Evolutionary conservation across 2,113 vertebrate genomes (phyloP).

Genomic region (Caranx melampygus): DNA sequence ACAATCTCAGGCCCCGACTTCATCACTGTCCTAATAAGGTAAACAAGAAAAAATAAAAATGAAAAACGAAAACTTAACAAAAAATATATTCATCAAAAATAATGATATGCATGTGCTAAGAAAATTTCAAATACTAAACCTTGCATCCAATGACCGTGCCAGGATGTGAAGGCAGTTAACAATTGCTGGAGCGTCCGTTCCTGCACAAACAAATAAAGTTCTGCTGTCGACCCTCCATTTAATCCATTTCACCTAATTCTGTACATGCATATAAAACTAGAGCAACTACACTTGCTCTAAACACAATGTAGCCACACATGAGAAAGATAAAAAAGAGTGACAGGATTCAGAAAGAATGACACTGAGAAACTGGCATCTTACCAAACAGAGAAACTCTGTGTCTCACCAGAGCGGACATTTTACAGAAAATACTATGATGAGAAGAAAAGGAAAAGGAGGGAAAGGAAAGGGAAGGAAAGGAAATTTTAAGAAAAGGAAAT

Average conservation of each 20-base stretch:
- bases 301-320: neutral
- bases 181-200: conserved; percentile 90
- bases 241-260: neutral
- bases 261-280: neutral
- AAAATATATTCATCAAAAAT: neutral
- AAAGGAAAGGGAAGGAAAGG: conserved; percentile 8
- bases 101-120: neutral
- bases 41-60: neutral
- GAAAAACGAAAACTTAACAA: neutral
- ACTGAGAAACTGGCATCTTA: conserved; percentile 78
- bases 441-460: conserved; percentile 27
- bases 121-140: conserved; percentile 74
- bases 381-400: conserved; percentile 96
- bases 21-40: conserved; percentile 90
- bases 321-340: conserved; percentile 28
- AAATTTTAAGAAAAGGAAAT: conserved; percentile 22
- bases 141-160: conserved; percentile 92
- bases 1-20: conserved; percentile 97
- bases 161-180: conserved; percentile 96
- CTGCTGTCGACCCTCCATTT: neutral
- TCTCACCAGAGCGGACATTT: conserved; percentile 93
- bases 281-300: neutral
- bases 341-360: conserved; percentile 24
- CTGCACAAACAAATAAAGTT: conserved; percentile 73
- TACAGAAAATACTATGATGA: conserved; percentile 92